Base-by-base conservation (phyloP, 2,797 vertebrate species). In the Cyprinodon diabolis region DNA sequence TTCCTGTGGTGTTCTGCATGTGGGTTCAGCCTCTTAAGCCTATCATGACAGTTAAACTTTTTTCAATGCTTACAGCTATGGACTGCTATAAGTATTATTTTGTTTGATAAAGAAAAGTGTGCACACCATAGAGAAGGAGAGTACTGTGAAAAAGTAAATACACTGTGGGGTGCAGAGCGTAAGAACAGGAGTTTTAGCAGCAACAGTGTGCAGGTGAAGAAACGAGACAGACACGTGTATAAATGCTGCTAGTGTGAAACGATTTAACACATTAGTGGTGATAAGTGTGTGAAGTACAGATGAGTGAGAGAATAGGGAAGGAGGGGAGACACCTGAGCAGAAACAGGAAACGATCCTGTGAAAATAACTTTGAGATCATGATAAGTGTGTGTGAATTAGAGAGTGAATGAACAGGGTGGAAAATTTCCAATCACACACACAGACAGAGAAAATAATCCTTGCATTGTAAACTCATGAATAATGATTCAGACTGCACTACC, bases 231-330 rank as follows among this genome's bases (percentile, higher is more conserved):
- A 66, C 8, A 6, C 62, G 68, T 54, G 57, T 25, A 35, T 72
- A 40, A 63, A 12, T 51, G 8, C 60, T 2, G 21, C 2, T 47
- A 62, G 71, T 80, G 81, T 69, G 68, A 83, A 83, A 69, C 45
- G 25, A 72, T 77, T 47, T 62, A 54, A 81, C 89, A 88, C 82
- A 83, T 87, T 86, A 82, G 49, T 0, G 67, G 79, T 78, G 87
- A 87, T 82, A 79, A 86, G 80, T 74, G 87, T 69, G 83, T 75
- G 76, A 89, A 83, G 79, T 69, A 66, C 73, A 83, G 82, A 84
- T 74, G 83, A 84, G 80, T 4, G 66, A 69, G 84, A 71, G 4
- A 54, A 66, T 35, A 62, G 75, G 62, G 66, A 60, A 71, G 58
- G 37, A 48, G 68, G 12, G 67, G 75, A 55, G 72, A 68, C 75